A percentile compares a stretch with the other conserved stretches of the same genome.
These are phyloP conservation scores for Ramphastos sulfuratus DNA, from an alignment of 2,113 vertebrate genomes.

Conservation along the genomic window DNA sequence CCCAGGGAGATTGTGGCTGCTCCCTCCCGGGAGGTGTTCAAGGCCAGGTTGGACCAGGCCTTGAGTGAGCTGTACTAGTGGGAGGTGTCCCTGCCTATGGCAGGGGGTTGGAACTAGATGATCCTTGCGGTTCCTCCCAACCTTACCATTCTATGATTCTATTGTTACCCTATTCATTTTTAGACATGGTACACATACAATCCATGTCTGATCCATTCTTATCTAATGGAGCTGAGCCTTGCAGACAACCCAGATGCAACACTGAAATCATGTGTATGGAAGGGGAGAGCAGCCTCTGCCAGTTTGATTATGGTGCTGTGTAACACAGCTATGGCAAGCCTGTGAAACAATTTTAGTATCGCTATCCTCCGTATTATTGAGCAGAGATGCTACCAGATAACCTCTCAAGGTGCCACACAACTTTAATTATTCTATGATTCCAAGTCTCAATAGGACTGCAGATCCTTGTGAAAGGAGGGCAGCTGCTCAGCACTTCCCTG, in stretches of 20 bases:
- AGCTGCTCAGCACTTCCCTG: not conserved
- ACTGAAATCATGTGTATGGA: not conserved
- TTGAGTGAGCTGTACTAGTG: no score
- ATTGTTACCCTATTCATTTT: rapidly evolving
- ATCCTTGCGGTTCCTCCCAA: no score
- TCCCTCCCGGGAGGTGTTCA: no score
- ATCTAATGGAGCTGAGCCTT: no score
- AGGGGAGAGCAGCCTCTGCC: not conserved
- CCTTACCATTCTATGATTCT: no score
- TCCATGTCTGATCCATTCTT: not conserved
- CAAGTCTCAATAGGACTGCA: not conserved
- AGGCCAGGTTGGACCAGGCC: no score
- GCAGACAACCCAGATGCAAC: not conserved
- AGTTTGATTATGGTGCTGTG: rapidly evolving
- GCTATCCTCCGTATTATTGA: rapidly evolving
- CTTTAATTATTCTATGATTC: rapidly evolving
- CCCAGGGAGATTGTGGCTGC: no score
- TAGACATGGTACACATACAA: no score
- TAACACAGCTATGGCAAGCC: not conserved
- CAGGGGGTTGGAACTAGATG: no score
- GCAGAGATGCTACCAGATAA: not conserved
- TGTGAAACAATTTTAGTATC: not conserved
- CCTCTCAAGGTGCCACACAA: not conserved
- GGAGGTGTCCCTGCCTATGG: no score
- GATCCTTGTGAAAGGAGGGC: not conserved